phyloP scores from a whole-genome alignment of 2,888 invertebrate genomes.

The Microplitis manilae region DNA sequence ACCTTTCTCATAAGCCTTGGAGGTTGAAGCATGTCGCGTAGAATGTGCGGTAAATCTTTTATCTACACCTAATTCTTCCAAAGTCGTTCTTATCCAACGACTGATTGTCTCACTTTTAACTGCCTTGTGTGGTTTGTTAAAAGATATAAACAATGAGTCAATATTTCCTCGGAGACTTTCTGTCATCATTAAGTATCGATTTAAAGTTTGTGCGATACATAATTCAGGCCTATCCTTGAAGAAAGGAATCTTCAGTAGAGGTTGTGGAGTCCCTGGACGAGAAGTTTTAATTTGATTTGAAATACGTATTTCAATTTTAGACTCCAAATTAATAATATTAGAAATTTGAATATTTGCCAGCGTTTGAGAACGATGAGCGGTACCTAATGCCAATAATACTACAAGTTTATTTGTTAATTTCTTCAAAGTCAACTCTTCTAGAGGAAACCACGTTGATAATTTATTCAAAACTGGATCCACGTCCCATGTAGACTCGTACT shows the following conservation, averaged over 20 bases:
- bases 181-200: conserved; percentile 33
- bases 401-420: conserved; percentile 40
- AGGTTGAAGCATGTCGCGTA: too few species aligned
- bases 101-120: too few species aligned
- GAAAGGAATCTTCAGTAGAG: conserved; percentile 31
- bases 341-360: conserved; percentile 22
- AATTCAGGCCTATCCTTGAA: conserved; percentile 25
- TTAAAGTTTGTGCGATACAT: conserved; percentile 32
- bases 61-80: too few species aligned
- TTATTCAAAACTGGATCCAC: conserved; percentile 17
- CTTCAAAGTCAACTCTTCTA: conserved; percentile 35
- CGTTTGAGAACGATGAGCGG: conserved; percentile 44
- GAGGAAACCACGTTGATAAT: conserved; percentile 32
- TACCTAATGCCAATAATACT: conserved; percentile 38
- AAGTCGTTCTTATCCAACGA: too few species aligned
- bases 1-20: too few species aligned
- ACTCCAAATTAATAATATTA: conserved; percentile 28
- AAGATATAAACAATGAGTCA: too few species aligned
- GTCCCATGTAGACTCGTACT: background rate
- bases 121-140: too few species aligned
- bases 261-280: conserved; percentile 33
- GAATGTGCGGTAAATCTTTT: too few species aligned
- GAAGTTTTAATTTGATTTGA: conserved; percentile 44
- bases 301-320: conserved; percentile 42
- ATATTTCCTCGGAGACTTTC: background rate